Conservation (phyloP, 2,888 invertebrate species). For the Adineta ricciae region DNA sequence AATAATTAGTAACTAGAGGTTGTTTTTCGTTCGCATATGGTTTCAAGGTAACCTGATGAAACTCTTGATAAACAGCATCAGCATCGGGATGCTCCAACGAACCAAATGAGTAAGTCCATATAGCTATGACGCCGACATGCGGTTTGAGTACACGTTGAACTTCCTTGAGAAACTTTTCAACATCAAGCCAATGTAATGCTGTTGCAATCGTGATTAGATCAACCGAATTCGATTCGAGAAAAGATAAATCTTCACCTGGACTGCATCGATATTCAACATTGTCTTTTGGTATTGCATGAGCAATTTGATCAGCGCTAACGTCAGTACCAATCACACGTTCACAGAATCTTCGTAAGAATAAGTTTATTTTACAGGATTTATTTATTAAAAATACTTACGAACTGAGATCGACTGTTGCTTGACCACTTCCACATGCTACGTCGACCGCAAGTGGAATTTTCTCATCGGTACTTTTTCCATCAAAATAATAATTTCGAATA, state of each 20-base stretch:
- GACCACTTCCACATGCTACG: not conserved
- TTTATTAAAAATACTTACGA: no score
- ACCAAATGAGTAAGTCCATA: not conserved
- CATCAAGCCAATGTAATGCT: slow-evolving; percentile 7
- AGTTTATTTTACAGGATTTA: no score
- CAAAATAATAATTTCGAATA: not conserved
- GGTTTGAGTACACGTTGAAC: not conserved
- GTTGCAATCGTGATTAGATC: not conserved
- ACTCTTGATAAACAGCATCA: not conserved
- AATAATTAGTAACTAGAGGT: not conserved
- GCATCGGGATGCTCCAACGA: not conserved
- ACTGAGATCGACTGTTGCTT: not conserved
- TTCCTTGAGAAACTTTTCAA: not conserved
- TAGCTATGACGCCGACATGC: not conserved
- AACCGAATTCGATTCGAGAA: not conserved
- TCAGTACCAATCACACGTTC: not conserved
- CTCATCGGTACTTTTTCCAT: no score
- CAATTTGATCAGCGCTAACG: not conserved
- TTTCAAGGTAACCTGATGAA: not conserved
- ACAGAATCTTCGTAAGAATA: not conserved
- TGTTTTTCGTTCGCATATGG: not conserved
- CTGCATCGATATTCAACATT: not conserved
- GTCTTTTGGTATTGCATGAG: not conserved
- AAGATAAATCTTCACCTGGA: not conserved
- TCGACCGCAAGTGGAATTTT: not conserved